phyloP scores from a whole-genome alignment of 1,140 invertebrate species.

The Drosophila orena region DNA sequence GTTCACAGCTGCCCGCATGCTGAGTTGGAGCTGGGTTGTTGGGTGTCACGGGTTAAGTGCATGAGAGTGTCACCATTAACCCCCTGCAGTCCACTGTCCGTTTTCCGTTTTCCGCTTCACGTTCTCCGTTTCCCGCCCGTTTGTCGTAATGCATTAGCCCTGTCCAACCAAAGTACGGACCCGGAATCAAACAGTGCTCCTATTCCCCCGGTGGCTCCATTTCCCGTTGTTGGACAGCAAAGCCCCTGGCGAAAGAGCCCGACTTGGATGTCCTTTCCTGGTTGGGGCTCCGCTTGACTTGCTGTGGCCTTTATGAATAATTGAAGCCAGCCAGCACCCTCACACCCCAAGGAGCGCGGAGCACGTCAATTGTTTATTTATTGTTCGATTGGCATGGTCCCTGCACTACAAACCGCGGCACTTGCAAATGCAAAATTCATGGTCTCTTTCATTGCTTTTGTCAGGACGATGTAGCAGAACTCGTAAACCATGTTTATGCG shows the following conservation, averaged over 20 bases:
- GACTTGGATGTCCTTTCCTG: slow-evolving; percentile 16
- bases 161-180: slow-evolving; percentile 36
- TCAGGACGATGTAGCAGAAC: background rate
- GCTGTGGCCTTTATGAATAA: slow-evolving; percentile 42
- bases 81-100: slow-evolving; percentile 16
- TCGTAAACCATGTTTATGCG: slow-evolving; percentile 15
- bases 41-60: slow-evolving; percentile 64
- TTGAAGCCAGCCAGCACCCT: slow-evolving; percentile 10
- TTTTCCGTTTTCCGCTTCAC: too few relatives aligned
- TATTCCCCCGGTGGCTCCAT: slow-evolving; percentile 9
- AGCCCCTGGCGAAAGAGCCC: background rate
- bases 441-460: slow-evolving; percentile 7
- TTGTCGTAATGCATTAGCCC: slow-evolving; percentile 68
- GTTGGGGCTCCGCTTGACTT: slow-evolving; percentile 16
- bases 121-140: too few relatives aligned
- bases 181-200: slow-evolving; percentile 25
- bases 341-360: background rate
- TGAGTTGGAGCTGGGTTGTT: slow-evolving; percentile 10
- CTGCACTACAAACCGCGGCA: slow-evolving; percentile 20
- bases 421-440: slow-evolving; percentile 39
- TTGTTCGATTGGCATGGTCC: slow-evolving; percentile 54
- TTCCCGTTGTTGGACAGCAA: slow-evolving; percentile 26
- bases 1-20: slow-evolving; percentile 22
- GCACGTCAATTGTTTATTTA: slow-evolving; percentile 59
- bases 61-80: slow-evolving; percentile 29